phyloP scores from a whole-genome alignment of 2,888 invertebrate species.

The Acrobasis consociella region DNA sequence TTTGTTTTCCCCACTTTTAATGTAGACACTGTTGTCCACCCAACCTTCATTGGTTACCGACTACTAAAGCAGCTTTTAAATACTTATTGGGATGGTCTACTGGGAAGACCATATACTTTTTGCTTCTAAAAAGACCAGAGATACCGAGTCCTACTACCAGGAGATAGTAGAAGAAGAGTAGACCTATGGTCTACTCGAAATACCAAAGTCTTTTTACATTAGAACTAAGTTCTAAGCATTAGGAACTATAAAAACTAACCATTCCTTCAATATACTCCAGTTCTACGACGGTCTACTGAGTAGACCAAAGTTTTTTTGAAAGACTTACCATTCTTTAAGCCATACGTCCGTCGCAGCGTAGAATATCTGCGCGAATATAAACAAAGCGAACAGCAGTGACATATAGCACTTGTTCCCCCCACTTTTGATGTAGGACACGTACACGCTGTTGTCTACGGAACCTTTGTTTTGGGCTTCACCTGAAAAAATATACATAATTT shows the following conservation, averaged over 20 bases:
- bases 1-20: too few relatives aligned
- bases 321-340: constrained; percentile 79
- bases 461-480: constrained; percentile 72
- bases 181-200: constrained; percentile 13
- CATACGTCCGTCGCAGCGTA: constrained; percentile 85
- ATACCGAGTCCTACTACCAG: too few relatives aligned
- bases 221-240: too few relatives aligned
- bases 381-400: constrained; percentile 72
- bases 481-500: constrained; percentile 34
- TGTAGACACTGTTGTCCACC: too few relatives aligned
- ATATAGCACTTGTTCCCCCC: constrained; percentile 80
- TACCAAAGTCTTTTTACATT: not conserved
- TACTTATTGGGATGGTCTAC: too few relatives aligned
- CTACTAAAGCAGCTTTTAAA: too few relatives aligned
- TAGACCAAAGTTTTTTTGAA: not conserved
- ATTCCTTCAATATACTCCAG: too few relatives aligned
- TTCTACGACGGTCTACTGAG: not conserved
- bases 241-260: too few relatives aligned
- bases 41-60: too few relatives aligned
- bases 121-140: too few relatives aligned
- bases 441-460: constrained; percentile 71
- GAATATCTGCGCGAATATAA: constrained; percentile 79
- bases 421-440: constrained; percentile 80
- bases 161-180: too few relatives aligned
- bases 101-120: too few relatives aligned